These are phyloP conservation scores for Torymus auratus DNA, from an alignment of 2,888 invertebrate species.

Conservation along the genomic window DNA sequence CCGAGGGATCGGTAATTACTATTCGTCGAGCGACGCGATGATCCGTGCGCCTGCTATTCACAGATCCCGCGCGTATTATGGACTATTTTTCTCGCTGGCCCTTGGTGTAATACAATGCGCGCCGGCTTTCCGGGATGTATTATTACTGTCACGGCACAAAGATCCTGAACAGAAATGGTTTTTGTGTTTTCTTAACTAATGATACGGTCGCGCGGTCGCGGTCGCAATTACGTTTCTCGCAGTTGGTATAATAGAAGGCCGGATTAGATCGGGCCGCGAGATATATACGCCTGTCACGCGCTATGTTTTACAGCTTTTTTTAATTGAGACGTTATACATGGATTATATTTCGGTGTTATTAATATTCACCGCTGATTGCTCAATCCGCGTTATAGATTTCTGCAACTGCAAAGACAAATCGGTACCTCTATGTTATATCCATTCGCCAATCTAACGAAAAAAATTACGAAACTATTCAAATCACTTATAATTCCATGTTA, in stretches of 20 bases:
- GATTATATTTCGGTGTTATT: too few relatives aligned
- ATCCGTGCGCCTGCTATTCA: not conserved
- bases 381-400: too few relatives aligned
- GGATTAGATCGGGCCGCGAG: constrained; percentile 10
- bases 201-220: not conserved
- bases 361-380: too few relatives aligned
- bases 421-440: too few relatives aligned
- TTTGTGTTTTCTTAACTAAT: constrained; percentile 20
- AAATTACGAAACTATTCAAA: too few relatives aligned
- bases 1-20: constrained; percentile 16
- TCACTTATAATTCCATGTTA: too few relatives aligned
- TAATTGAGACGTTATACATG: not conserved
- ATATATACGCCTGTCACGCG: constrained; percentile 23
- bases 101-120: not conserved
- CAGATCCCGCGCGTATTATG: not conserved
- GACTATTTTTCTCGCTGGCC: not conserved
- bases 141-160: constrained; percentile 18
- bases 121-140: not conserved
- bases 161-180: not conserved
- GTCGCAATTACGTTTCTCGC: constrained; percentile 1
- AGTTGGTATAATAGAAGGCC: constrained; percentile 3
- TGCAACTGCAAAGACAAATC: too few relatives aligned
- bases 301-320: not conserved
- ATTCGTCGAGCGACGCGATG: not conserved
- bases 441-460: too few relatives aligned